Conservation (phyloP, 2,888 invertebrate species). For the Ophonus ardosiacus region DNA sequence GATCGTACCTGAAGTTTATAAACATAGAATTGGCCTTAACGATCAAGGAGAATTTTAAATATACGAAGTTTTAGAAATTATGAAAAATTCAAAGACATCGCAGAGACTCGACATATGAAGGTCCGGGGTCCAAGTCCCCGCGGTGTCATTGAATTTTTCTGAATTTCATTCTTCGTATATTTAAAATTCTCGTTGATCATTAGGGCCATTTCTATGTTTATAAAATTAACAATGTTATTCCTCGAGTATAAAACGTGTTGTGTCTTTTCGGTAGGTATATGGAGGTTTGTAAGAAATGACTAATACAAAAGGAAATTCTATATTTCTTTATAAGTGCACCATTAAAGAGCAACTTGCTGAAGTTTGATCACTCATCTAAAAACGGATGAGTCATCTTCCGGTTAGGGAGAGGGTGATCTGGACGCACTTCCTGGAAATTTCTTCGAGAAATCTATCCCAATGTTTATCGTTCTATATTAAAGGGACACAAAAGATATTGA, state of each 20-base stretch:
- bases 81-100: too few relatives aligned
- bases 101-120: too few relatives aligned
- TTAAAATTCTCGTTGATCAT: too few relatives aligned
- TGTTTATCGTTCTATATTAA: background rate
- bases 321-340: background rate
- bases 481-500: background rate
- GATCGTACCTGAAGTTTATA: too few relatives aligned
- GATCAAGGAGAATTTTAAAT: too few relatives aligned
- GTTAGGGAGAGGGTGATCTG: slow-evolving; percentile 27
- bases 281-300: background rate
- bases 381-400: slow-evolving; percentile 49
- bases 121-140: too few relatives aligned
- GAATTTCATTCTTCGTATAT: too few relatives aligned
- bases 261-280: background rate
- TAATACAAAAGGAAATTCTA: background rate
- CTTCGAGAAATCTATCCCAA: slow-evolving; percentile 11
- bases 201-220: too few relatives aligned
- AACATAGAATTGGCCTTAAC: too few relatives aligned
- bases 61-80: too few relatives aligned
- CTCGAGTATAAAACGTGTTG: background rate
- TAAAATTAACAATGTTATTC: too few relatives aligned
- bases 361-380: background rate
- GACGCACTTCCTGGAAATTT: slow-evolving; percentile 18
- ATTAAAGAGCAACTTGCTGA: background rate
- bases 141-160: too few relatives aligned